Base-by-base conservation (phyloP, 2,113 vertebrate species). In the Lamprologus ornatipinnis region DNA sequence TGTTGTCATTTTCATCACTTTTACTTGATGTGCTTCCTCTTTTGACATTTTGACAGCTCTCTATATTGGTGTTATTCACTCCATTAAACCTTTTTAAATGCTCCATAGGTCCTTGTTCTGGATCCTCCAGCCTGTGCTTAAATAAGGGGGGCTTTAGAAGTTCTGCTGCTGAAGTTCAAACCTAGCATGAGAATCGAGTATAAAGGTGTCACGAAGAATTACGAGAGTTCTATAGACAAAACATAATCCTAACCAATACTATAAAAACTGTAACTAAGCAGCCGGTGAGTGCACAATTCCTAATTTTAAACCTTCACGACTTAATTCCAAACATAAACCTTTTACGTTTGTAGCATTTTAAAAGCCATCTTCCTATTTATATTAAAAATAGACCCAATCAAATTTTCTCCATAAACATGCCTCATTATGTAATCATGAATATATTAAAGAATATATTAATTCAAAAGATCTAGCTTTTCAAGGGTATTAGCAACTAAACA, bases 401-500 rank as follows among this genome's bases (percentile, higher is more conserved):
- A 45, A 26, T 17, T 45, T 73, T 73, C 8, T 45, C 12, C 21
- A 55, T 45, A 21, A 9, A n/a, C 40, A 21, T 42, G 17, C 8
- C 60, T 65, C 17, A 65, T 35, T 65, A 65, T 33, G 3, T 65
- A n/a, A 65, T 35, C 28, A 65, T 2, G 8, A 26, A 73, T 45
- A 31, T 31, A 49, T 49, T 49, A 1, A 49, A 31, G 3, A 49
- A 1, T 13, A 80, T 37, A 80, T 54, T 35, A 35, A 80, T 54
- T 53, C 12, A 54, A 19, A 83, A 42, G 23, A n/a, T 33, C 80
- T 85, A 40, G 80, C 54, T 80, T 23, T 73, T 28, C 47, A n/a
- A 75, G 65, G 68, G 42, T 28, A 17, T 45, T 9, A 47, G 23
- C 35, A 73, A 83, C 21, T 82, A 7, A 42, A 85, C 40, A 85